Conservation (phyloP, 2,888 invertebrate genomes). For the Drosophila colorata region DNA sequence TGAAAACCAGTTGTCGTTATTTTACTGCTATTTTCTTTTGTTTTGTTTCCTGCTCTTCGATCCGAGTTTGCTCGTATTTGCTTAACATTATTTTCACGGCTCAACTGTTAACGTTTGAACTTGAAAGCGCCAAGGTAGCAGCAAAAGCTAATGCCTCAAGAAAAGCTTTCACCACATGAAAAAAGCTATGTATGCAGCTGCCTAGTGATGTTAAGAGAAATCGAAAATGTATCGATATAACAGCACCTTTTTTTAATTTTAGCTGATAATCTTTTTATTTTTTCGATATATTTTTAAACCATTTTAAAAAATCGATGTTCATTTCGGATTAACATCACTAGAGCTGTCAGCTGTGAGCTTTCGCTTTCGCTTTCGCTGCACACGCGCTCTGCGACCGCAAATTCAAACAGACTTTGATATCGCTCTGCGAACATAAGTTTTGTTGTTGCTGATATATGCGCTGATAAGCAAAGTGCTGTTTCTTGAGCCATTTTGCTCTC, state of each 20-base stretch:
- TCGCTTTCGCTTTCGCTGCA: conserved; percentile 1
- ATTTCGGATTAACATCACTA: too few relatives aligned
- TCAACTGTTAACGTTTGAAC: conserved; percentile 63
- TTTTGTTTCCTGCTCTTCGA: conserved; percentile 23
- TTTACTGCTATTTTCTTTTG: conserved; percentile 20
- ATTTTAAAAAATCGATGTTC: too few relatives aligned
- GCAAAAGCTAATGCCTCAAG: conserved; percentile 5
- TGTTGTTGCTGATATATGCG: background rate
- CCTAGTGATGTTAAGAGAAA: too few relatives aligned
- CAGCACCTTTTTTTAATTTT: too few relatives aligned
- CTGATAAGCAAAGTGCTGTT: background rate
- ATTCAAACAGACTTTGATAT: background rate
- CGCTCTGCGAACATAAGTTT: background rate
- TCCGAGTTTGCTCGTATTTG: conserved; percentile 48
- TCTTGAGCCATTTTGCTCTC: background rate
- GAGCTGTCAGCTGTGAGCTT: too few relatives aligned
- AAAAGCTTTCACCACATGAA: conserved; percentile 36
- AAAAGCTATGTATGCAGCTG: conserved; percentile 17
- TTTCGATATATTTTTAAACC: too few relatives aligned
- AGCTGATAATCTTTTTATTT: too few relatives aligned
- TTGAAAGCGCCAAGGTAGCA: conserved; percentile 56
- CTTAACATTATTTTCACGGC: conserved; percentile 73
- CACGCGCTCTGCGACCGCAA: background rate
- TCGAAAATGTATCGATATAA: too few relatives aligned
- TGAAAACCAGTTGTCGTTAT: conserved; percentile 67